Evolutionary conservation across 1,140 invertebrate species (phyloP).

Genomic region (Zaprionus kolodkinae): DNA sequence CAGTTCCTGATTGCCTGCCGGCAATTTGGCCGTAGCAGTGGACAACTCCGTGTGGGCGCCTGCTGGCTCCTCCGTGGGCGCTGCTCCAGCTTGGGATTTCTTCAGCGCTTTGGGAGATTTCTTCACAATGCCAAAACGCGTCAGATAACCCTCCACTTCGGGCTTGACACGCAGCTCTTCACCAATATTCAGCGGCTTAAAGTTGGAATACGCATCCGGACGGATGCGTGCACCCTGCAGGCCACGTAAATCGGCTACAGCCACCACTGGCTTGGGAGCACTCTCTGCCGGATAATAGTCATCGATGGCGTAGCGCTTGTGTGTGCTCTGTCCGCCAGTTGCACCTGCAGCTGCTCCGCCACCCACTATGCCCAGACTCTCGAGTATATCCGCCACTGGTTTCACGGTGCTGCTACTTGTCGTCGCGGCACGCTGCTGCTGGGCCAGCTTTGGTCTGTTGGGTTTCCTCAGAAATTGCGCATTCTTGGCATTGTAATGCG

Average conservation of each 20-base stretch:
- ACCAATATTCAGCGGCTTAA: conserved; percentile 79
- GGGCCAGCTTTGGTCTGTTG: conserved; percentile 7
- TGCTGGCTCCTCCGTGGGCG: conserved; percentile 57
- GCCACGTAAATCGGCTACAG: conserved; percentile 68
- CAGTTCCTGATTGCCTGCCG: conserved; percentile 56
- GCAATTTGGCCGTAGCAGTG: conserved; percentile 62
- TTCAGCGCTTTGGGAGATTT: conserved; percentile 72
- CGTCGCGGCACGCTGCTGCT: background rate
- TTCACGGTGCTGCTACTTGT: conserved; percentile 57
- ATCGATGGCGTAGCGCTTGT: conserved; percentile 70
- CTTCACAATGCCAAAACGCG: conserved; percentile 79
- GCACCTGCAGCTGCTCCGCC: background rate
- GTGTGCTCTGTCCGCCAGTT: conserved; percentile 34
- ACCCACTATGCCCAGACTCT: conserved; percentile 76
- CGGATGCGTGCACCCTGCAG: conserved; percentile 67
- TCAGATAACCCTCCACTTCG: conserved; percentile 79
- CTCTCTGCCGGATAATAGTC: conserved; percentile 79
- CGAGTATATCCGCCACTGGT: conserved; percentile 75
- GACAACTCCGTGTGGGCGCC: conserved; percentile 67
- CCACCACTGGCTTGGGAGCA: conserved; percentile 69
- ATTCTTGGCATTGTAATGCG: conserved; percentile 81
- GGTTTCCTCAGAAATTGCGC: conserved; percentile 72
- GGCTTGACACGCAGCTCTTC: conserved; percentile 78
- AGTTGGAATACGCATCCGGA: conserved; percentile 76
- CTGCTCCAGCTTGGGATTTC: conserved; percentile 37